Base-by-base conservation (phyloP, 2,888 invertebrate species). In the Uloborus plumipes region DNA sequence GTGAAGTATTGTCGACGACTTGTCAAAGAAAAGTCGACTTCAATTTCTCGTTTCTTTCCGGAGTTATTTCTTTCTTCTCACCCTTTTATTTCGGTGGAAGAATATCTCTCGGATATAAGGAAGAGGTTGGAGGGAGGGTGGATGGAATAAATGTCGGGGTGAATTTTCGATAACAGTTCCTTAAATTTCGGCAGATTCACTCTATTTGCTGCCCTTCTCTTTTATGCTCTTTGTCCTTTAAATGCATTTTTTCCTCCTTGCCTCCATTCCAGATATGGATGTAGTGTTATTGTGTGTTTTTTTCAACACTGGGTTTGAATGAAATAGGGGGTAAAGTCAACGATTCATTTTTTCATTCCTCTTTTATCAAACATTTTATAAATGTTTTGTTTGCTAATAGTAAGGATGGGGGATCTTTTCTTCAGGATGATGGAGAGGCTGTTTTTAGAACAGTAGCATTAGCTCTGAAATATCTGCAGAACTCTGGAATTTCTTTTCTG, bases 91-190 rank as follows among this genome's bases (percentile, higher is more conserved):
- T 69, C 53, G 18, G 15, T 47, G n/a, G 26, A 16, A 61, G 53
- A 59, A 62, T 62, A 64, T 64, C 64, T 47, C 64, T 47, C 47
- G 39, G 39, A 61, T 20, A 31, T 59, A 59, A 51, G 22, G 20
- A 39, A 55, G 51, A 18, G 49, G 49, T 16, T 53, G 51, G 18
- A 16, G 47, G 39, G 11, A 22, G 22, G 26, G 49, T 20, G 55
- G 58, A 69, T 22, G 49, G 55, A 71, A 59, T 31, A 71, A 71
- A 59, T 16, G 65, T 78, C 71, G 78, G 55, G 70, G 65, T 58
- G 79, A 80, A 72, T 80, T 65, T 80, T 80, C 62, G 73, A 73
- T 80, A 80, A 69, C 73, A 73, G 66, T 80, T 73, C 73, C 67
- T 62, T 67, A 67, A 80, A 73, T 72, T 80, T 67, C 59, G 31